Conservation (phyloP, 2,113 vertebrate species). For the Rhadina sibilatrix region DNA sequence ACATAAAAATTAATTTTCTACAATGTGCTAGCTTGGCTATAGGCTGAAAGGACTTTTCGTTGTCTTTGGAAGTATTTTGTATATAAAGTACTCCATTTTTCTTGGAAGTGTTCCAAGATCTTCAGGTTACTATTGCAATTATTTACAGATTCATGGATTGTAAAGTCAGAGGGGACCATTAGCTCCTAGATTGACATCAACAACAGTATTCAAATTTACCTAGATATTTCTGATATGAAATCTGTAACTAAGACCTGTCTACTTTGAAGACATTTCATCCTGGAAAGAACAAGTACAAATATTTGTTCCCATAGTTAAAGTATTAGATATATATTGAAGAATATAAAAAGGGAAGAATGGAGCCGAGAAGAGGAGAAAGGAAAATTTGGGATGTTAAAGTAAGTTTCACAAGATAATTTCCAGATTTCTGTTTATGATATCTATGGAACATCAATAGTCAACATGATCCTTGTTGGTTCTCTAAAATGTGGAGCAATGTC, state of each 20-base stretch:
- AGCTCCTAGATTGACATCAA: neutral
- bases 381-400: neutral
- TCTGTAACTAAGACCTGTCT: neutral
- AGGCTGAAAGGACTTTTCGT: neutral
- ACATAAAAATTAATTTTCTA: constrained; percentile 25
- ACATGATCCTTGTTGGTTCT: neutral
- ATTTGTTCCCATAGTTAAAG: neutral
- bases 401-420: neutral
- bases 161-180: neutral
- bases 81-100: neutral
- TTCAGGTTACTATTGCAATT: neutral
- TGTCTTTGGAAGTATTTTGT: neutral
- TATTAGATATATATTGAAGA: neutral
- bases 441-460: neutral
- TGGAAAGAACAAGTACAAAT: neutral
- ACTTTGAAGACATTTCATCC: neutral
- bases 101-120: neutral
- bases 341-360: neutral
- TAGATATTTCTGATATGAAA: neutral
- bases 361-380: neutral
- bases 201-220: neutral
- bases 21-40: neutral
- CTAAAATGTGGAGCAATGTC: neutral
- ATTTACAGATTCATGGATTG: neutral
- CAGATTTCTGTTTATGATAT: neutral